These are phyloP conservation scores for Falco punctatus DNA, from an alignment of 2,113 vertebrate genomes.

Conservation along the genomic window DNA sequence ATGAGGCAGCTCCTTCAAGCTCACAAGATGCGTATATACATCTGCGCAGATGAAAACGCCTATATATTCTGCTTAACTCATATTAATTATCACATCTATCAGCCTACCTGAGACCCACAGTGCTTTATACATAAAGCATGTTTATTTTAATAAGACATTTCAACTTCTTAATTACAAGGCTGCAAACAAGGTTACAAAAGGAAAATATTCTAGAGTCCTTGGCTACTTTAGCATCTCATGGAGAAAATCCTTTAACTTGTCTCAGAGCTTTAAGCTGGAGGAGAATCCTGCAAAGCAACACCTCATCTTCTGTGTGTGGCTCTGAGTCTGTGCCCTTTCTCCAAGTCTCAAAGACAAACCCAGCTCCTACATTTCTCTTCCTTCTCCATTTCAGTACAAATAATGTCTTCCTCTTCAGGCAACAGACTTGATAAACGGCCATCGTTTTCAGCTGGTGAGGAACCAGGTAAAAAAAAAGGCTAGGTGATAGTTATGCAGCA, in stretches of 20 bases:
- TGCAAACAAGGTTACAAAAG: background rate
- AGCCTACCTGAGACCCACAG: background rate
- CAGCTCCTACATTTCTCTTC: background rate
- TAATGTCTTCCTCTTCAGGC: background rate
- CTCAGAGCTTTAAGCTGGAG: background rate
- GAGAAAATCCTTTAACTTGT: background rate
- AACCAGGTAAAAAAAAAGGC: background rate
- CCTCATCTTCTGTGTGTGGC: background rate
- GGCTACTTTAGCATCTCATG: background rate
- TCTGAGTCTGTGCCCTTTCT: background rate
- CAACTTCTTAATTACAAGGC: background rate
- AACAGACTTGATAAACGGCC: background rate
- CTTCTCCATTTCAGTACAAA: background rate
- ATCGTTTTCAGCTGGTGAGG: background rate
- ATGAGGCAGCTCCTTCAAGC: background rate
- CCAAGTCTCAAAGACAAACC: background rate
- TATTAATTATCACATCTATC: background rate
- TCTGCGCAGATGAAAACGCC: background rate
- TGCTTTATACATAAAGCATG: background rate
- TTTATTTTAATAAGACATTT: background rate
- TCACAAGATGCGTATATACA: background rate
- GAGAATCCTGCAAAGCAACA: background rate
- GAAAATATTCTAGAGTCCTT: background rate
- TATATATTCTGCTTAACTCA: background rate
- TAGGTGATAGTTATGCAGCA: background rate